Conservation (phyloP, 2,797 vertebrate species). For the Brachyalestes nurse region DNA sequence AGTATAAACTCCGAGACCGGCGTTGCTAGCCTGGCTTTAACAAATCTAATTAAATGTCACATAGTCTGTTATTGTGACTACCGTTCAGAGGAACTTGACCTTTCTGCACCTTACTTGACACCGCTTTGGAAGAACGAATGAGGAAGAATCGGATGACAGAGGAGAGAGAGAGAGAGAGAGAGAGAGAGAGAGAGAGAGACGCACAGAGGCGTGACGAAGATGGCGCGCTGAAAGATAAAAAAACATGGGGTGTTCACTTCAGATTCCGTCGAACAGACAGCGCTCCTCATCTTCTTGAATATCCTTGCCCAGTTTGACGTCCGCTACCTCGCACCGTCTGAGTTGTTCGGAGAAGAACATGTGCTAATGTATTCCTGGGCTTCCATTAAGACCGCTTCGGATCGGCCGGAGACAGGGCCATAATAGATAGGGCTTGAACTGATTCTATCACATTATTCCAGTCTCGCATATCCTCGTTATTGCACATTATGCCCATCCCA, state of each 20-base stretch:
- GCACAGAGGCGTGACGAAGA: conserved; percentile 19
- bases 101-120: conserved; percentile 71
- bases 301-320: conserved; percentile 26
- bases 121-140: conserved; percentile 63
- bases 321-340: conserved; percentile 13
- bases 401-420: conserved; percentile 21
- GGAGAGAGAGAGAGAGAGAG: conserved; percentile 37
- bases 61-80: conserved; percentile 69
- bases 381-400: conserved; percentile 39
- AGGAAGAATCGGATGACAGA: conserved; percentile 12
- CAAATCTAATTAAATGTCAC: conserved; percentile 64
- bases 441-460: conserved; percentile 32
- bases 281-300: conserved; percentile 25
- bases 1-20: conserved; percentile 5
- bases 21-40: conserved; percentile 51
- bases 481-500: conserved; percentile 14
- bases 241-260: conserved; percentile 35
- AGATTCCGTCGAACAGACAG: conserved; percentile 43
- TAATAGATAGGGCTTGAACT: conserved; percentile 44
- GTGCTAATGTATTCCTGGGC: conserved; percentile 51
- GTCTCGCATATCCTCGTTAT: conserved; percentile 22
- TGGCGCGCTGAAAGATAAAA: not conserved
- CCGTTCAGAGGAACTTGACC: conserved; percentile 70
- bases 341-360: conserved; percentile 44
- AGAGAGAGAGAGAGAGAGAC: conserved; percentile 34